These are phyloP conservation scores for Physocephala rufipes DNA, from an alignment of 2,888 invertebrate genomes.

Conservation along the genomic window DNA sequence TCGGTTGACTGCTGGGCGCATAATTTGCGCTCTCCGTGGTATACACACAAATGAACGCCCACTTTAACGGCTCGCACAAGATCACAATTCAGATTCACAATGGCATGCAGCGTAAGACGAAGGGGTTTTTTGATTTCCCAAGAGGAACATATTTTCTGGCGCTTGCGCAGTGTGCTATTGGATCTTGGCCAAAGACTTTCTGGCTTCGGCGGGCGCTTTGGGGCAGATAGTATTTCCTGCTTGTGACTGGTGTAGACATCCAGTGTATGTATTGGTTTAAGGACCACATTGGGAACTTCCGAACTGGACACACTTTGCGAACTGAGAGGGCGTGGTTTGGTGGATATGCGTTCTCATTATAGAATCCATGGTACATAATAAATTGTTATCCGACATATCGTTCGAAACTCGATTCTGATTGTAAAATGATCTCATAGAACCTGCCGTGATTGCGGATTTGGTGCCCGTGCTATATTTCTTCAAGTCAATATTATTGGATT, in stretches of 20 bases:
- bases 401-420: too few species aligned
- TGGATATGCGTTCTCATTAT: too few species aligned
- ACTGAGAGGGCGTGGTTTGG: too few species aligned
- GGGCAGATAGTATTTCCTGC: conserved; percentile 51
- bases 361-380: too few species aligned
- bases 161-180: conserved; percentile 66
- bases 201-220: conserved; percentile 50
- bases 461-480: too few species aligned
- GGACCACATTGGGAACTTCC: conserved; percentile 80
- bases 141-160: conserved; percentile 65
- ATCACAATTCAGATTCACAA: conserved; percentile 83
- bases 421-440: too few species aligned
- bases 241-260: conserved; percentile 59
- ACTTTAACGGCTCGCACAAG: conserved; percentile 74
- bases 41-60: conserved; percentile 78
- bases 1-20: conserved; percentile 81
- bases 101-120: conserved; percentile 75
- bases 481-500: too few species aligned
- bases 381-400: too few species aligned
- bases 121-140: conserved; percentile 70
- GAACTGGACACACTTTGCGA: conserved; percentile 81
- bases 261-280: conserved; percentile 77
- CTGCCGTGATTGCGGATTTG: too few species aligned
- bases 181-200: conserved; percentile 45
- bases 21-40: conserved; percentile 87